Evolutionary conservation across 2,797 vertebrate genomes (phyloP), one percentile per base, ranked within the genome.

Genomic region (Artibeus jamaicensis): DNA sequence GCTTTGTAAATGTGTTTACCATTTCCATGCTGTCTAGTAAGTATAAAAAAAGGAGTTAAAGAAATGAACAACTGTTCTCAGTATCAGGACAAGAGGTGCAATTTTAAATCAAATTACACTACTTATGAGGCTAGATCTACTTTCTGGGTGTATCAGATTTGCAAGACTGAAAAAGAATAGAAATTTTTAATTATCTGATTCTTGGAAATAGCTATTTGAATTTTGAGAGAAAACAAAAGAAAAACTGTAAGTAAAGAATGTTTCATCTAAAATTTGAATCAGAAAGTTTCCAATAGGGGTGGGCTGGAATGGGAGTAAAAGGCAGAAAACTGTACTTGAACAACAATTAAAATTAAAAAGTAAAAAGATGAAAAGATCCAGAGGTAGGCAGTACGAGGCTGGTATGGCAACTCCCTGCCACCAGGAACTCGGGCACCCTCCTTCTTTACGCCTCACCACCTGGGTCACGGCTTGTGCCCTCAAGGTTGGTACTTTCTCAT

Each of bases 101-200:
- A 86, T 79, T 95, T 87, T 91, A 96, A 83, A 89, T 90, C 55
- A 88, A 87, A 96, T 32, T 93, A 24, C 39, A 93, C 32, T 74
- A 39, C 71, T 92, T 93, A 85, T 74, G 93, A 93, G 73, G 37
- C 21, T 92, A 24, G 26, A 62, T 92, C 77, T 78, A 68, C 39
- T 57, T 89, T 90, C 70, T 76, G 22, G 12, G 87, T 65, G 12
- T 46, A 88, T 12, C 42, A 78, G 9, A 85, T 37, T 79, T 92
- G 55, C 4, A 94, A 90, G 50, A 53, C 44, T 62, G 1, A 10
- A 79, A 77, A 85, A 92, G 55, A 70, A 74, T 53, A 92, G 15
- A 65, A 73, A 82, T 71, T 74, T 93, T 89, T 57, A 67, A 42
- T 81, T 92, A 81, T 55, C 18, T 92, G 37, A n/a, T 76, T 94